Percentiles rank a stretch among this genome's conserved stretches.
Evolutionary conservation across 92 coral and sea anemone species (phyloP).

Genomic region (Actinostola sp.): DNA sequence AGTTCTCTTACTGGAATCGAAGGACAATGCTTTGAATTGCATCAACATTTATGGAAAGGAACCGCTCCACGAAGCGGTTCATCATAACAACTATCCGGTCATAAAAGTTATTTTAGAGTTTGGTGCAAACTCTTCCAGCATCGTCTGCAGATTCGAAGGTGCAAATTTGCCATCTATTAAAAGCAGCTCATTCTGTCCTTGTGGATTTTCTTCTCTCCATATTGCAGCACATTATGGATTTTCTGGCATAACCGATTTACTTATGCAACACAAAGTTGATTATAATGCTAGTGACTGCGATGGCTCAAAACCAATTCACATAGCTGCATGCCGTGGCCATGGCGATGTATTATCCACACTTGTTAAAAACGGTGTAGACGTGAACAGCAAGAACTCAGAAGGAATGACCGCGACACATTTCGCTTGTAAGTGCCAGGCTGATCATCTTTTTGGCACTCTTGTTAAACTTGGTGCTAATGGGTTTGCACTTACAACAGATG

Average conservation of each 20-base stretch:
- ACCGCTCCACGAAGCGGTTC: slow-evolving; percentile 69
- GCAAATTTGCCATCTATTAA: slow-evolving; percentile 7
- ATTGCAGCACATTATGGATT: slow-evolving; percentile 58
- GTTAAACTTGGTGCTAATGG: slow-evolving; percentile 36
- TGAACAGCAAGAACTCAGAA: slow-evolving; percentile 25
- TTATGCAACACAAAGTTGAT: slow-evolving; percentile 37
- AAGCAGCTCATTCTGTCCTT: slow-evolving; percentile 29
- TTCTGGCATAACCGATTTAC: slow-evolving; percentile 17
- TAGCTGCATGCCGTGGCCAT: slow-evolving; percentile 71
- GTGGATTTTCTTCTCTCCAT: slow-evolving; percentile 30
- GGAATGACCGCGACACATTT: slow-evolving; percentile 39
- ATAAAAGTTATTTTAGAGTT: slow-evolving; percentile 19
- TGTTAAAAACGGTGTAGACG: slow-evolving; percentile 11
- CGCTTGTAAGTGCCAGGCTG: slow-evolving; percentile 20
- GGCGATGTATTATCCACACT: slow-evolving; percentile 5
- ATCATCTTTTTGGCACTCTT: slow-evolving; percentile 16
- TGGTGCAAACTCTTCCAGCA: slow-evolving; percentile 8
- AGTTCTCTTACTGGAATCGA: slow-evolving; percentile 27
- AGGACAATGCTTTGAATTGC: slow-evolving; percentile 32
- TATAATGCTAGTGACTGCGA: slow-evolving; percentile 38
- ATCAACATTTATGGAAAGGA: slow-evolving; percentile 62
- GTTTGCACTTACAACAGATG: slow-evolving; percentile 10
- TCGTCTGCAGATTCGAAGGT: slow-evolving; percentile 1
- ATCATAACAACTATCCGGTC: slow-evolving; percentile 42
- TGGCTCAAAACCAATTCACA: slow-evolving; percentile 53